Evolutionary conservation across 2,888 invertebrate species (phyloP).

Genomic region (Apoda limacodes): DNA sequence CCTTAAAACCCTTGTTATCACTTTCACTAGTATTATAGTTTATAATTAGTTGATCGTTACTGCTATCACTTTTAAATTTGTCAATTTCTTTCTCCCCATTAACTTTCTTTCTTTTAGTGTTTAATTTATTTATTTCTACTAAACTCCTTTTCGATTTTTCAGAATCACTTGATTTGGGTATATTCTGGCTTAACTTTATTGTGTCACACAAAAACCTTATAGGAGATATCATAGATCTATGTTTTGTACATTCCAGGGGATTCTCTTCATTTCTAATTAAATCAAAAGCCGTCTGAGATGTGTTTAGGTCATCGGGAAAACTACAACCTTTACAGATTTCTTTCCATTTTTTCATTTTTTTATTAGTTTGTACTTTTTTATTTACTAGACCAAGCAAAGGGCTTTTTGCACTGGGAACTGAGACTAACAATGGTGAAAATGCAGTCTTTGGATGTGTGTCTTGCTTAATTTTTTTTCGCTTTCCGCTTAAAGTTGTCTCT

Average conservation of each 20-base stretch:
- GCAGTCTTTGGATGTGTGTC: too few relatives aligned
- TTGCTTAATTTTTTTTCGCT: conserved; percentile 14
- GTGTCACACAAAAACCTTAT: conserved; percentile 29
- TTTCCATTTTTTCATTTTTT: conserved; percentile 33
- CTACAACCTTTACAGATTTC: conserved; percentile 31
- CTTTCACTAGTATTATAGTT: conserved; percentile 49
- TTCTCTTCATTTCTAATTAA: conserved; percentile 1
- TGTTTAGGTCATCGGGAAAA: too few relatives aligned
- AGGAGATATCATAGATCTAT: conserved; percentile 35
- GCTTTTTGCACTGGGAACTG: conserved; percentile 34
- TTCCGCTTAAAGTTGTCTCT: conserved; percentile 16
- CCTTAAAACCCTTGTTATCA: conserved; percentile 43
- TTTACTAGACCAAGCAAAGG: conserved; percentile 45
- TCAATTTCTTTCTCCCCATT: too few relatives aligned
- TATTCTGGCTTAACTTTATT: conserved; percentile 12
- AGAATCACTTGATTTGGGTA: conserved; percentile 9
- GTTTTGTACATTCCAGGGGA: conserved; percentile 2
- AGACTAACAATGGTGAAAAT: conserved; percentile 14
- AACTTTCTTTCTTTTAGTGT: conserved; percentile 3
- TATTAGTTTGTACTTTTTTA: conserved; percentile 26
- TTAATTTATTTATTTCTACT: neutral
- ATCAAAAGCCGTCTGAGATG: too few relatives aligned
- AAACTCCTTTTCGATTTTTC: neutral
- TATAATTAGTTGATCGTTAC: too few relatives aligned
- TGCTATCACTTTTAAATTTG: too few relatives aligned